Evolutionary conservation across 1,140 invertebrate genomes (phyloP).

Genomic region (Plodia interpunctella): DNA sequence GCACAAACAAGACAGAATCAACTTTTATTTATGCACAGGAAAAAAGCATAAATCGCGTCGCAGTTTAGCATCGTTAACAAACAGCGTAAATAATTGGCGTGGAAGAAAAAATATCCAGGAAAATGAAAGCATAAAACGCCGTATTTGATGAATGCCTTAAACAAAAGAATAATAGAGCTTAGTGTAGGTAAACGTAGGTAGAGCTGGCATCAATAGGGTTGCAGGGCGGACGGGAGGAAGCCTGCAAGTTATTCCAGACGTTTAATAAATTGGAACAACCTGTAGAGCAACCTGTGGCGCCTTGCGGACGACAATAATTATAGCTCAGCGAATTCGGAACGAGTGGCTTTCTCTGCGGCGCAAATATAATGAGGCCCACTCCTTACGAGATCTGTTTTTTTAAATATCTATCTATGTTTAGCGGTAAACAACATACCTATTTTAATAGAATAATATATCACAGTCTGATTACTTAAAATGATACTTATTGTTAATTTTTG

Average conservation of each 20-base stretch:
- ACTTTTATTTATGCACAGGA: no score
- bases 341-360: neutral
- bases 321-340: neutral
- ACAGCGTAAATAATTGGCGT: neutral
- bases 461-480: no score
- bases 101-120: neutral
- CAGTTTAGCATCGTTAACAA: neutral
- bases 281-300: conserved; percentile 39
- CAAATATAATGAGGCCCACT: neutral
- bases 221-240: conserved; percentile 12
- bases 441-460: no score
- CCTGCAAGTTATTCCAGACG: conserved; percentile 37
- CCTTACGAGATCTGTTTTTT: no score
- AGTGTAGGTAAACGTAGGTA: neutral
- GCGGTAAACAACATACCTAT: no score
- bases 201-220: conserved; percentile 10
- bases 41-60: neutral
- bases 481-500: no score
- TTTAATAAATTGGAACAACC: conserved; percentile 52
- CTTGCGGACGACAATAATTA: conserved; percentile 16
- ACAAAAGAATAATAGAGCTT: conserved; percentile 7
- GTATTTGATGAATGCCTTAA: conserved; percentile 4
- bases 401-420: no score
- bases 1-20: no score
- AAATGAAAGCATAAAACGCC: neutral